Conservation (phyloP, 1,140 invertebrate species). For the Cotesia glomerata region DNA sequence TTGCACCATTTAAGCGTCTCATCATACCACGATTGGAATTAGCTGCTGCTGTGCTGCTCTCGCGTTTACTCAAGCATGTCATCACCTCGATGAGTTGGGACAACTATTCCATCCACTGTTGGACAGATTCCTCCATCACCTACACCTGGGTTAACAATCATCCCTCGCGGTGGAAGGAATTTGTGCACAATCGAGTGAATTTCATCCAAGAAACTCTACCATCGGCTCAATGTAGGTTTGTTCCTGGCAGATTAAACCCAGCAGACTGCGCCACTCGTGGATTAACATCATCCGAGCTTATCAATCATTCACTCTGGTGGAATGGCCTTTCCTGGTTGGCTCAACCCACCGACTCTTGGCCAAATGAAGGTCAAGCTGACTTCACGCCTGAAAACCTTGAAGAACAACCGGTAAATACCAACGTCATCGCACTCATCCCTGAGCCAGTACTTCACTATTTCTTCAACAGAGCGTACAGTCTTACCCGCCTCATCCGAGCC, state of each 20-base stretch:
- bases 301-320: conserved; percentile 47
- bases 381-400: no score
- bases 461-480: no score
- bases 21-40: conserved; percentile 46
- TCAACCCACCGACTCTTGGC: conserved; percentile 12
- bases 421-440: no score
- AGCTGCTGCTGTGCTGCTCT: conserved; percentile 25
- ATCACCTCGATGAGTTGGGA: neutral
- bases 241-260: conserved; percentile 45
- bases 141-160: conserved; percentile 40
- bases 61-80: conserved; percentile 13
- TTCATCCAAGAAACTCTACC: conserved; percentile 40
- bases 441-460: no score
- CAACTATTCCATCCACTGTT: conserved; percentile 37
- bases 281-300: conserved; percentile 33
- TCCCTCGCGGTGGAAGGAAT: conserved; percentile 41
- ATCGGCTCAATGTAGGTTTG: conserved; percentile 38
- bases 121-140: conserved; percentile 46
- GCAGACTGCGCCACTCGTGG: conserved; percentile 51
- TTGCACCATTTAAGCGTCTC: conserved; percentile 40
- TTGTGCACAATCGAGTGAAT: conserved; percentile 50
- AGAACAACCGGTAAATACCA: no score
- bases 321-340: conserved; percentile 45
- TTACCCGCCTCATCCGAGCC: no score
- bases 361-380: neutral